A percentile compares a stretch with the other conserved stretches of the same genome.
phyloP scores from a whole-genome alignment of 2,797 vertebrate species.

The Mormyrops attenuatus region DNA sequence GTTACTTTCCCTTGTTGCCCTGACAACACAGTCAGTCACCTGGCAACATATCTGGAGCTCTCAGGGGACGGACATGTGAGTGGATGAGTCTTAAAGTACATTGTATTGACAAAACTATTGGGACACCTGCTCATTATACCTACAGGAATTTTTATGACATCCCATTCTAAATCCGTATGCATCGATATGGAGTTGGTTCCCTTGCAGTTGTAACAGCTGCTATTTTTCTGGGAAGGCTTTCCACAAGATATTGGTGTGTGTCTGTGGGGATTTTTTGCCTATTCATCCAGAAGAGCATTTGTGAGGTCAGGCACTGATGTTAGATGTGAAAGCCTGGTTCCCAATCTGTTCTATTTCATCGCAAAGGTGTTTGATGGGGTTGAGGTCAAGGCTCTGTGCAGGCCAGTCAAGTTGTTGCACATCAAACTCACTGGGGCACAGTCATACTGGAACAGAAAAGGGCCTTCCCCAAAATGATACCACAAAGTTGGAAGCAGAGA shows the following conservation, averaged over 20 bases:
- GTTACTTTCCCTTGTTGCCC: constrained; percentile 20
- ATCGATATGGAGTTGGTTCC: neutral
- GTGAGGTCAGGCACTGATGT: neutral
- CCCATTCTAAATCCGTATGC: neutral
- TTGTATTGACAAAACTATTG: neutral
- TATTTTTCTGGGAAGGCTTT: neutral
- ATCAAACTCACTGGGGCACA: neutral
- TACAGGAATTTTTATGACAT: neutral
- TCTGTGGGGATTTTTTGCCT: neutral
- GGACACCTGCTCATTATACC: neutral
- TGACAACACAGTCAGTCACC: constrained; percentile 9
- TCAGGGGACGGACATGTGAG: neutral
- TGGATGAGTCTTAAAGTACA: neutral
- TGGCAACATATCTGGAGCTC: neutral
- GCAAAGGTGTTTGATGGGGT: neutral
- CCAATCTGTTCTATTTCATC: neutral
- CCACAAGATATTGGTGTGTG: neutral
- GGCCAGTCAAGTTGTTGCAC: neutral
- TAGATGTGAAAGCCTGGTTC: neutral
- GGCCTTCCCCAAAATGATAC: neutral
- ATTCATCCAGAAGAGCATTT: too few species aligned
- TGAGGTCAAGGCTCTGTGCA: neutral
- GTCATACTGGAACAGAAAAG: neutral
- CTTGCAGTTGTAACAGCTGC: neutral
- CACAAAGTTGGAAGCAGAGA: neutral